Percentiles rank a stretch among this genome's conserved stretches.
phyloP scores from a whole-genome alignment of 2,797 vertebrate genomes.

The Crossoptilon crossoptilon region DNA sequence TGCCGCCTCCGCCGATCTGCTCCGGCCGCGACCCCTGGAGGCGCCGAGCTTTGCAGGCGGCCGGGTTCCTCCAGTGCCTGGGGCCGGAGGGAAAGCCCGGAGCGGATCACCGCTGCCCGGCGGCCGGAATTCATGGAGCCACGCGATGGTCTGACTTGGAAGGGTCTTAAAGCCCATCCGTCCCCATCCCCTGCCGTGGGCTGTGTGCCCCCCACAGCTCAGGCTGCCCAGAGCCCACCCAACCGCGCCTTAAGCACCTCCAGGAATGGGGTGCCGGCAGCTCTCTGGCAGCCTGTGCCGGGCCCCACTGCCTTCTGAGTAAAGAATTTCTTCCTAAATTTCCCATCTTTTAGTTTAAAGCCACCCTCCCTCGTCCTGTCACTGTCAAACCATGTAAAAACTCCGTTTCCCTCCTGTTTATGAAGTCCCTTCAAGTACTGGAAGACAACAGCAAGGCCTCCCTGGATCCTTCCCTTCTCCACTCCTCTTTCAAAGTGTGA shows the following conservation, averaged over 20 bases:
- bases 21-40: not conserved
- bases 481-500: not conserved
- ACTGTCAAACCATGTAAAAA: not conserved
- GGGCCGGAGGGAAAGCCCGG: not conserved
- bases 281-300: no score
- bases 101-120: accelerated
- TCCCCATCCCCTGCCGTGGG: not conserved
- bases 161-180: not conserved
- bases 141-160: no score
- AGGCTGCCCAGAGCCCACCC: not conserved
- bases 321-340: not conserved
- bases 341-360: not conserved
- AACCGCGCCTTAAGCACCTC: no score
- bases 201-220: not conserved
- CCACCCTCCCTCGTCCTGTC: not conserved
- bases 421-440: not conserved
- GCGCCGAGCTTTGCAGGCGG: not conserved
- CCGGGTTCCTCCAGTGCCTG: not conserved
- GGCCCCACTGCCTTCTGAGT: not conserved
- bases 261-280: not conserved
- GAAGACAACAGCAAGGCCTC: not conserved
- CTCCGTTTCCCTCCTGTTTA: not conserved
- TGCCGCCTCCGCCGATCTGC: not conserved
- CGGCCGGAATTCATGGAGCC: not conserved
- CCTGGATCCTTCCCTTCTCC: not conserved